Evolutionary conservation across 2,797 vertebrate genomes (phyloP).

Genomic region (Pipistrellus nathusii): DNA sequence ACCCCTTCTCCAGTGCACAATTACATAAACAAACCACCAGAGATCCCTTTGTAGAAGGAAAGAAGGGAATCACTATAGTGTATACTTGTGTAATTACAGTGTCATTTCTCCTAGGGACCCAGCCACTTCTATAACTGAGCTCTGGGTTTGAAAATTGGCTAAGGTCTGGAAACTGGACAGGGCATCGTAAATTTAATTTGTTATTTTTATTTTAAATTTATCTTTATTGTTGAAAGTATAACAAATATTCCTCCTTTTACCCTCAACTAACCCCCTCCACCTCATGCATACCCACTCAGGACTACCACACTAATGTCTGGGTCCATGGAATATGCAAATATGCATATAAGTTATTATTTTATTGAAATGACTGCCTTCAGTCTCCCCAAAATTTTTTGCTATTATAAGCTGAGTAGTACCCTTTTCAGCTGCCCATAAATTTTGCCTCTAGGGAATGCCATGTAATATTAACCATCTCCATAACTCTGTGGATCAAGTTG

Average conservation of each 20-base stretch:
- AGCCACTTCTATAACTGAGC: neutral
- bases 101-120: neutral
- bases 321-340: neutral
- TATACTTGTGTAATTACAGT: neutral
- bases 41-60: neutral
- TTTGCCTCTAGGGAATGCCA: neutral
- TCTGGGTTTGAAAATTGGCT: conserved; percentile 27
- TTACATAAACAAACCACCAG: conserved; percentile 24
- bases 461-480: neutral
- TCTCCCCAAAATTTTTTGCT: conserved; percentile 15
- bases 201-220: neutral
- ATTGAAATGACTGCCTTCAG: neutral
- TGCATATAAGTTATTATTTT: neutral
- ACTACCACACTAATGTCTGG: too few species aligned
- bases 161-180: neutral
- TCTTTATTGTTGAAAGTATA: neutral
- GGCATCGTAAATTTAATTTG: neutral
- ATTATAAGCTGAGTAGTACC: conserved; percentile 6
- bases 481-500: neutral
- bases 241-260: neutral
- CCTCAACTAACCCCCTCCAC: neutral
- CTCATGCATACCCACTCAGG: neutral
- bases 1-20: neutral
- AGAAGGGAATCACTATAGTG: neutral
- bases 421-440: neutral